Conservation (phyloP, 2,113 vertebrate species). For the Prietella phreatophila region DNA sequence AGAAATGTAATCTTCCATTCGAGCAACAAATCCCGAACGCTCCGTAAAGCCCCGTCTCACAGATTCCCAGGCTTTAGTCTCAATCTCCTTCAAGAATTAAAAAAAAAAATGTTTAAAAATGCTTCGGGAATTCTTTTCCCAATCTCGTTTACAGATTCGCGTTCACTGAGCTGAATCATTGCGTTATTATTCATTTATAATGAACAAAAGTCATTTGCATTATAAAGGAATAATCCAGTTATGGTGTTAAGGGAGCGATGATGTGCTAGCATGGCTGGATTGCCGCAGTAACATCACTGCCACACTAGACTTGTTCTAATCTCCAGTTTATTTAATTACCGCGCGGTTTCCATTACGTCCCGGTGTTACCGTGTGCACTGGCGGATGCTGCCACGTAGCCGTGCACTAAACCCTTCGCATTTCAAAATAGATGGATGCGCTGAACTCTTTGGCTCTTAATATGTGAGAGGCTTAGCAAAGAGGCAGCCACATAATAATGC, state of each 20-base stretch:
- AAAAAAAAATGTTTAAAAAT: no score
- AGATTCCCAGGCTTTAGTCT: constrained; percentile 35
- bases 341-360: constrained; percentile 41
- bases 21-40: constrained; percentile 37
- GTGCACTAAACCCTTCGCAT: background rate
- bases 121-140: constrained; percentile 37
- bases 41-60: constrained; percentile 17
- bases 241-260: constrained; percentile 35
- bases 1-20: constrained; percentile 12
- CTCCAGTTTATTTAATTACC: constrained; percentile 52
- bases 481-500: background rate
- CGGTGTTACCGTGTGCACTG: constrained; percentile 26
- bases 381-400: constrained; percentile 21
- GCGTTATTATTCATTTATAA: constrained; percentile 15
- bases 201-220: constrained; percentile 46
- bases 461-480: constrained; percentile 9
- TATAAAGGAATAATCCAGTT: constrained; percentile 56
- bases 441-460: constrained; percentile 8
- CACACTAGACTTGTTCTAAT: constrained; percentile 38
- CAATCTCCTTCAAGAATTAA: constrained; percentile 1
- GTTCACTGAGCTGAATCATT: constrained; percentile 38
- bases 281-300: constrained; percentile 45
- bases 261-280: constrained; percentile 40
- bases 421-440: constrained; percentile 15
- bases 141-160: constrained; percentile 45